phyloP scores from a whole-genome alignment of 2,113 vertebrate genomes.

The Proterorhinus semilunaris region DNA sequence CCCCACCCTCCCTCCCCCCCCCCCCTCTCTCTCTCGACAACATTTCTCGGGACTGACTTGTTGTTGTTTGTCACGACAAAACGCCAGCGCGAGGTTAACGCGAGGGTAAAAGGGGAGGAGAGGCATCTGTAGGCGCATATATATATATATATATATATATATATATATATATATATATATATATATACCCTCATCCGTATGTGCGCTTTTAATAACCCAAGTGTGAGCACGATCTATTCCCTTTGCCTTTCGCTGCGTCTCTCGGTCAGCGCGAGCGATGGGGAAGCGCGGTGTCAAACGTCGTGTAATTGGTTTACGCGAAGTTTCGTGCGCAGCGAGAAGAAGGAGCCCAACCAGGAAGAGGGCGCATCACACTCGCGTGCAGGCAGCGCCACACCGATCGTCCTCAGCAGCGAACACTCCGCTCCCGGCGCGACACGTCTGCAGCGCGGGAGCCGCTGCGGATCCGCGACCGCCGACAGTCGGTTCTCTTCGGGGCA shows the following conservation, averaged over 20 bases:
- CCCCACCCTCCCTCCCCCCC: background rate
- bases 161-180: no score
- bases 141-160: no score
- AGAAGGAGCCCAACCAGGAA: constrained; percentile 72
- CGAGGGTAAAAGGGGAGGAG: background rate
- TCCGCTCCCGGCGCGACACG: no score
- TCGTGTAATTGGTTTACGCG: constrained; percentile 56
- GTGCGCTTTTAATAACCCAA: no score
- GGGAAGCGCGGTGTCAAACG: constrained; percentile 30
- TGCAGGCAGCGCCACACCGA: constrained; percentile 54
- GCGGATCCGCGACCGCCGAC: no score
- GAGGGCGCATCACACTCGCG: constrained; percentile 48
- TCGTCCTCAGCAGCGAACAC: constrained; percentile 41
- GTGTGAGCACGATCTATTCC: no score
- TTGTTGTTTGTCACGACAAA: constrained; percentile 54
- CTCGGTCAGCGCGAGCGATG: no score
- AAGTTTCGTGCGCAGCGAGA: constrained; percentile 59
- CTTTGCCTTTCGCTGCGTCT: no score
- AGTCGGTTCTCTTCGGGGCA: no score
- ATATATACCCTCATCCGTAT: no score
- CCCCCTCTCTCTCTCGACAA: constrained; percentile 11
- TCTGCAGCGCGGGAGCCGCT: no score
- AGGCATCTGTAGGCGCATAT: background rate
- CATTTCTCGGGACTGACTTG: constrained; percentile 24
- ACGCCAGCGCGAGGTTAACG: constrained; percentile 49